Evolutionary conservation across 2,113 vertebrate species (phyloP).

Genomic region (Macroglossus sobrinus): DNA sequence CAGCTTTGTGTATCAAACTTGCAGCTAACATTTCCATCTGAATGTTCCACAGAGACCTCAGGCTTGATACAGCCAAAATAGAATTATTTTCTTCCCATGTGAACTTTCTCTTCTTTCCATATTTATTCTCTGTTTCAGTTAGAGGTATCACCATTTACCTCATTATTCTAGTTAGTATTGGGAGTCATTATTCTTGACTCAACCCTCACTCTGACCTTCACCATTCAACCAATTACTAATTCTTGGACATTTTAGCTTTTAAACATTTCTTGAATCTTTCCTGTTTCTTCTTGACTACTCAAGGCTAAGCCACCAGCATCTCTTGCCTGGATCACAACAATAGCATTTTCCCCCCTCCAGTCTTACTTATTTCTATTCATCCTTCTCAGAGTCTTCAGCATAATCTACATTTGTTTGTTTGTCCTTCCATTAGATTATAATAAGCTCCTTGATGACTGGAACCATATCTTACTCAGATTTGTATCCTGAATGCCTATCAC

Average conservation of each 20-base stretch:
- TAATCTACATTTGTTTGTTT: background rate
- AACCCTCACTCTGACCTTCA: background rate
- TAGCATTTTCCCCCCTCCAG: background rate
- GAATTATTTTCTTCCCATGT: background rate
- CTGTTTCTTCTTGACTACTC: background rate
- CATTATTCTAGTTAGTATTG: background rate
- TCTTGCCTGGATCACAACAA: background rate
- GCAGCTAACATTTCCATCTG: background rate
- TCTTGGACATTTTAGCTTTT: constrained; percentile 16
- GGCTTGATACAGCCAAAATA: background rate
- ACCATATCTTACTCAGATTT: background rate
- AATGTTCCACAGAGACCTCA: background rate
- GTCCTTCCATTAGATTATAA: background rate
- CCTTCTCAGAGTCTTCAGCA: background rate
- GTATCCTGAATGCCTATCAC: background rate
- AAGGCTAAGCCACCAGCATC: background rate
- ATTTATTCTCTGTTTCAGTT: constrained; percentile 16
- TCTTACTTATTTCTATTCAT: background rate
- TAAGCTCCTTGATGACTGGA: background rate
- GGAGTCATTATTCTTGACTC: background rate
- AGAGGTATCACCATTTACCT: background rate
- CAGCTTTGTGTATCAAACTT: background rate
- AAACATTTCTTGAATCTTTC: background rate
- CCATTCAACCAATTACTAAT: background rate
- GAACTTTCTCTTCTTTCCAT: background rate